Evolutionary conservation across 2,888 invertebrate species (phyloP).

Genomic region (Tetrapedia diversipes): DNA sequence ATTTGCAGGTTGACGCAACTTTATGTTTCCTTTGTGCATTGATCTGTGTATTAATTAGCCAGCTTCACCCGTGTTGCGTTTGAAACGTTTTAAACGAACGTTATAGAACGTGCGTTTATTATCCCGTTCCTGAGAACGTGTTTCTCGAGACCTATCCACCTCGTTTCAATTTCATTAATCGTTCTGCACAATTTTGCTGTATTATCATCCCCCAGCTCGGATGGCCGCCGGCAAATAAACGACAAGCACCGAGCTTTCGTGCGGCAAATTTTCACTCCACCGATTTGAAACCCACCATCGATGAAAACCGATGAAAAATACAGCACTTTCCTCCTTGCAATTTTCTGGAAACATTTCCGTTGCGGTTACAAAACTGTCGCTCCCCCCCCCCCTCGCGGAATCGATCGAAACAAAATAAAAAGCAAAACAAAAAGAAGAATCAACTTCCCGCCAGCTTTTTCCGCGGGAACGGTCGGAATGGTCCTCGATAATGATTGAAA

Average conservation of each 20-base stretch:
- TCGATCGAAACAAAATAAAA: no score
- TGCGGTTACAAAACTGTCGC: background rate
- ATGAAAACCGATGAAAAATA: conserved; percentile 3
- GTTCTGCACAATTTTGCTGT: background rate
- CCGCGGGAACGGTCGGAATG: no score
- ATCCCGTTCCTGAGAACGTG: background rate
- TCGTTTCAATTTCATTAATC: background rate
- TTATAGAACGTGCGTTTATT: no score
- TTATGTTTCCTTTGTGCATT: no score
- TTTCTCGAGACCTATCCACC: background rate
- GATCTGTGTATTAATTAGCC: no score
- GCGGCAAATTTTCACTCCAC: conserved; percentile 11
- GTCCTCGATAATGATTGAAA: no score
- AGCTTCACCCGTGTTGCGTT: no score
- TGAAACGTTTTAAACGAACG: no score
- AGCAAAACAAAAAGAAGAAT: no score
- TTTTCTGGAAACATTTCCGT: background rate
- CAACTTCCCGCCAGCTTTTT: no score
- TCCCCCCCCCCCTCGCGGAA: no score
- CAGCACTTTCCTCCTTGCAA: conserved; percentile 5
- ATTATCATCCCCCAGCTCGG: background rate
- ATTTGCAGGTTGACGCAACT: no score
- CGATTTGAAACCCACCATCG: conserved; percentile 4
- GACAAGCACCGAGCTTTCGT: conserved; percentile 5
- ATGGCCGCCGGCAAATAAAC: conserved; percentile 19